A percentile compares a stretch with the other conserved stretches of the same genome.
Conservation (phyloP, 2,113 vertebrate species). For the Psephotus haematonotus region DNA sequence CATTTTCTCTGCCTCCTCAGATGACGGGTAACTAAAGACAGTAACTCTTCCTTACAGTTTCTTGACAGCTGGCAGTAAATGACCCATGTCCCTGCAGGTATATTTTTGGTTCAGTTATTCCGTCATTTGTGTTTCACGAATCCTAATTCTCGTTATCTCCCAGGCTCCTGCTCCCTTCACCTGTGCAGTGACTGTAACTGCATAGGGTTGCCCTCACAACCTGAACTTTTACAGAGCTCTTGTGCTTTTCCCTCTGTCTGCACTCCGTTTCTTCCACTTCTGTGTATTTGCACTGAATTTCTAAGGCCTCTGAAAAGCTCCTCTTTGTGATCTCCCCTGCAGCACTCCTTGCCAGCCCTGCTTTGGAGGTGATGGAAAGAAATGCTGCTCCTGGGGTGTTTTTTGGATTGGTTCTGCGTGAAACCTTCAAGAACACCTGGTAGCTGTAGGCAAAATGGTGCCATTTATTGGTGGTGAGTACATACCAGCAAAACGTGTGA, state of each 20-base stretch:
- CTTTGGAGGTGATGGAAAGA: background rate
- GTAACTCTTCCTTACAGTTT: background rate
- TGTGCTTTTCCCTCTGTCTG: background rate
- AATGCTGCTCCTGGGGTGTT: background rate
- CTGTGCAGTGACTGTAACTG: background rate
- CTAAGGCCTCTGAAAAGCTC: background rate
- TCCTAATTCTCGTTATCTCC: background rate
- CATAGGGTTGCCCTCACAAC: background rate
- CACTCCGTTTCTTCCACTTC: background rate
- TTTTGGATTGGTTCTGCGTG: background rate
- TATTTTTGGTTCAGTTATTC: slow-evolving; percentile 29
- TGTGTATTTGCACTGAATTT: background rate
- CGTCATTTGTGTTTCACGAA: background rate
- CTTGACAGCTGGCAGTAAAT: slow-evolving; percentile 5
- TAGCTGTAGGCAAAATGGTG: background rate
- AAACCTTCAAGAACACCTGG: background rate
- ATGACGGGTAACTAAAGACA: slow-evolving; percentile 1
- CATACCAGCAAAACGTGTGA: background rate
- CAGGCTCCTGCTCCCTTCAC: background rate
- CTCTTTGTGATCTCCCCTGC: background rate
- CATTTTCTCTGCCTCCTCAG: slow-evolving; percentile 29
- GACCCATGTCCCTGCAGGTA: background rate
- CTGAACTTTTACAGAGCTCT: background rate
- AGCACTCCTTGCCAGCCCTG: background rate
- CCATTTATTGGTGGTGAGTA: background rate